These are phyloP conservation scores for Chymomyza costata DNA, from an alignment of 1,140 invertebrate genomes.

Conservation along the genomic window DNA sequence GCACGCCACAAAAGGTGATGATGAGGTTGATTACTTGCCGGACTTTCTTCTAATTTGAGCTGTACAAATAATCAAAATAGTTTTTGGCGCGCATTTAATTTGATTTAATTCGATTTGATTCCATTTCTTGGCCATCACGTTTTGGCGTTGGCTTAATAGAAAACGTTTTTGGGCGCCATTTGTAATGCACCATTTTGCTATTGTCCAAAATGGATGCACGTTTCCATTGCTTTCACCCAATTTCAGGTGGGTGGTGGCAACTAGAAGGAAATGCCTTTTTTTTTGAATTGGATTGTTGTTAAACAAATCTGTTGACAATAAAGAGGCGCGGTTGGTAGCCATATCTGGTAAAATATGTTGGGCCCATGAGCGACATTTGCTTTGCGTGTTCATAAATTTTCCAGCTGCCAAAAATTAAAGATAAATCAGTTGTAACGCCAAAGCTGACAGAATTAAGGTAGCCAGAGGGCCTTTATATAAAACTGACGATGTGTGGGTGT, in stretches of 20 bases:
- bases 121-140: conserved; percentile 43
- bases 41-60: conserved; percentile 65
- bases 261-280: conserved; percentile 35
- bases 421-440: no score
- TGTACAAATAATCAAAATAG: conserved; percentile 71
- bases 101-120: conserved; percentile 63
- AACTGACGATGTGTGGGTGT: no score
- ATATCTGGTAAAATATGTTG: no score
- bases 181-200: conserved; percentile 36
- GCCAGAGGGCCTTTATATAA: no score
- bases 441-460: no score
- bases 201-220: conserved; percentile 66
- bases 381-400: no score
- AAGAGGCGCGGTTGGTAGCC: no score
- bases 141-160: conserved; percentile 60
- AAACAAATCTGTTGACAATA: background rate
- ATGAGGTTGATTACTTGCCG: conserved; percentile 69
- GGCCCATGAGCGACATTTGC: no score
- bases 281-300: no score
- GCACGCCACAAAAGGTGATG: conserved; percentile 65
- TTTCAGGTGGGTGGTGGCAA: conserved; percentile 60
- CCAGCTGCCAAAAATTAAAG: no score
- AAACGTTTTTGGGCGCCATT: conserved; percentile 61
- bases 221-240: conserved; percentile 58
- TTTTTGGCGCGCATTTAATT: conserved; percentile 35